Evolutionary conservation across 2,888 invertebrate species (phyloP).

Genomic region (Bhutanitis thaidina): DNA sequence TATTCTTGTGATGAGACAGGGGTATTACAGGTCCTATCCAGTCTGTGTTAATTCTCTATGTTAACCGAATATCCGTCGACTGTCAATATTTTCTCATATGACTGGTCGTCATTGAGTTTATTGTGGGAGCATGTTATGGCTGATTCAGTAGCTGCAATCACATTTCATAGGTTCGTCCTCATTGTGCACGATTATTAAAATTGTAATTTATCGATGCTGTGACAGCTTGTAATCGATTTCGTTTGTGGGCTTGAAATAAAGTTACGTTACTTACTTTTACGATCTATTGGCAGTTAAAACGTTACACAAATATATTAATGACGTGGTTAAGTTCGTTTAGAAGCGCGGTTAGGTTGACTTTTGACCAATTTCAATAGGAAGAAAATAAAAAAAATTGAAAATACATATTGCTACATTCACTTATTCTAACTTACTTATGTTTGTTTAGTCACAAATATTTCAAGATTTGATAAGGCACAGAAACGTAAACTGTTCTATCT

Average conservation of each 20-base stretch:
- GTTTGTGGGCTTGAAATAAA: conserved; percentile 4
- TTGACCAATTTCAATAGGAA: too few relatives aligned
- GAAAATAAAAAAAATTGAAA: too few relatives aligned
- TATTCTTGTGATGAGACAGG: conserved; percentile 26
- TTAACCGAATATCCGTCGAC: conserved; percentile 8
- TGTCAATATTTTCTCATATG: conserved; percentile 4
- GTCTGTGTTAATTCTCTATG: conserved; percentile 13
- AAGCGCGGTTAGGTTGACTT: too few relatives aligned
- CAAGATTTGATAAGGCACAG: neutral
- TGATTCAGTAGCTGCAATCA: neutral
- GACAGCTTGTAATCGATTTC: conserved; percentile 10
- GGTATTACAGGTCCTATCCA: conserved; percentile 5
- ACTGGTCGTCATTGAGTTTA: conserved; percentile 14
- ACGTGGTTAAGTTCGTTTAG: too few relatives aligned
- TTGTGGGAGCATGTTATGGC: conserved; percentile 11
- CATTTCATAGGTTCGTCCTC: conserved; percentile 3
- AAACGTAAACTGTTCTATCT: conserved; percentile 11
- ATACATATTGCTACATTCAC: too few relatives aligned
- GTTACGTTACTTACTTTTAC: conserved; percentile 9
- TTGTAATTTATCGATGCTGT: conserved; percentile 14
- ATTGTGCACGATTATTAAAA: conserved; percentile 6
- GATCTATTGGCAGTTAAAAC: too few relatives aligned
- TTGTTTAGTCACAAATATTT: neutral
- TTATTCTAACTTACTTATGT: too few relatives aligned
- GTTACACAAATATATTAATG: too few relatives aligned